A percentile compares a stretch with the other conserved stretches of the same genome.
Evolutionary conservation across 1,140 invertebrate genomes (phyloP).

Genomic region (Archegozetes longisetosus): DNA sequence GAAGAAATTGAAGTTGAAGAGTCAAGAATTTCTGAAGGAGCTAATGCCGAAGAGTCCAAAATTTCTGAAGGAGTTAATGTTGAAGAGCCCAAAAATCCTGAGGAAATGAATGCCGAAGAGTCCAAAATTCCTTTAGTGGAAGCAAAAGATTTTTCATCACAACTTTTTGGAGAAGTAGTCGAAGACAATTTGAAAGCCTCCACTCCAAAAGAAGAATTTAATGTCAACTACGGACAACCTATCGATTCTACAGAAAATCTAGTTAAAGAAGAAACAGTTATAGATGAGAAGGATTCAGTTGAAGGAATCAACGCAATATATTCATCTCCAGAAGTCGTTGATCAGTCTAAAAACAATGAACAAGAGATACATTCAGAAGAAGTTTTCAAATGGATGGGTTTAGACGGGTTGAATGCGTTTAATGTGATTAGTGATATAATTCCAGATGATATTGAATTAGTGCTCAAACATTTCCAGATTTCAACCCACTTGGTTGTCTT

Average conservation of each 20-base stretch:
- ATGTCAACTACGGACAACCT: too few species aligned
- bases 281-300: neutral
- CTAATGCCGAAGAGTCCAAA: neutral
- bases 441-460: constrained; percentile 11
- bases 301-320: neutral
- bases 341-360: neutral
- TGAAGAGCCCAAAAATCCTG: neutral
- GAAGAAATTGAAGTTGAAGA: neutral
- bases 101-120: neutral
- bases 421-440: constrained; percentile 4
- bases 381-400: too few species aligned
- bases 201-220: neutral
- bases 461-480: constrained; percentile 4
- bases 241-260: too few species aligned
- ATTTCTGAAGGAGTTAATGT: neutral
- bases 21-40: neutral
- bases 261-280: neutral
- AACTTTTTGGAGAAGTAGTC: too few species aligned
- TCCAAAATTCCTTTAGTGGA: neutral
- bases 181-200: neutral
- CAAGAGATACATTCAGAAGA: too few species aligned
- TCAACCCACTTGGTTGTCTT: neutral
- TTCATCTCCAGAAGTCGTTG: neutral
- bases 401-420: too few species aligned
- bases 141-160: too few species aligned